Base-by-base conservation (phyloP, 2,113 vertebrate species). In the Corydoras sp. region DNA sequence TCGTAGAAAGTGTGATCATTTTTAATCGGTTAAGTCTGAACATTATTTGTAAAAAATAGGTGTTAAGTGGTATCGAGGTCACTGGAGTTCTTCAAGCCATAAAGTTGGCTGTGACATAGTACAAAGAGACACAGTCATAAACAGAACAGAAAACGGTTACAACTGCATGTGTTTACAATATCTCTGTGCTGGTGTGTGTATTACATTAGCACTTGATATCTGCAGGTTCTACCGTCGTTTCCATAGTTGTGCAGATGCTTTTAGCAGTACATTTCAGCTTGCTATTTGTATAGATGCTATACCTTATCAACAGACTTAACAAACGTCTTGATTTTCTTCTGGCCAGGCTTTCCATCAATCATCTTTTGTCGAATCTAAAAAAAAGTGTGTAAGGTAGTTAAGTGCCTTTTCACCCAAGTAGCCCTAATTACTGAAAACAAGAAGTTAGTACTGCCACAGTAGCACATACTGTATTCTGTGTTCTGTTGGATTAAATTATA, bases 231-330 rank as follows among this genome's bases (percentile, higher is more conserved):
- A 43, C 35, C 7, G 35, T 43, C 35, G 35, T 43, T 43, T 43
- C 35, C 7, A 43, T 3, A 24, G 4, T 7, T 11, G 30, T 55
- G 14, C n/a, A 3, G 24, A 15, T n/a, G 10, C 11, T 9, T 43
- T 4, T 43, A 56, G 51, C 74, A 77, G 77, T 79, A 72, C 77
- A 73, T 71, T 77, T 72, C 59, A 62, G 77, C 83, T 65, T 75
- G 81, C 71, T 63, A 73, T 71, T 58, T 72, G 81, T 84, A 76
- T 77, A 79, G 72, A 59, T 81, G 82, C 85, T 87, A 89, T 92
- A 94, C 97, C 95, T 99, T 94, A 2, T 99, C 97, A 85, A 93
- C 84, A 58, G 97, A 99, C 84, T 99, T 99, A 89, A 98, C 89
- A 83, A 98, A 84, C 0, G 96, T 96, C 85, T 88, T 93, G 89